Evolutionary conservation across 2,888 invertebrate genomes (phyloP).

Genomic region (Euzophera pinguis): DNA sequence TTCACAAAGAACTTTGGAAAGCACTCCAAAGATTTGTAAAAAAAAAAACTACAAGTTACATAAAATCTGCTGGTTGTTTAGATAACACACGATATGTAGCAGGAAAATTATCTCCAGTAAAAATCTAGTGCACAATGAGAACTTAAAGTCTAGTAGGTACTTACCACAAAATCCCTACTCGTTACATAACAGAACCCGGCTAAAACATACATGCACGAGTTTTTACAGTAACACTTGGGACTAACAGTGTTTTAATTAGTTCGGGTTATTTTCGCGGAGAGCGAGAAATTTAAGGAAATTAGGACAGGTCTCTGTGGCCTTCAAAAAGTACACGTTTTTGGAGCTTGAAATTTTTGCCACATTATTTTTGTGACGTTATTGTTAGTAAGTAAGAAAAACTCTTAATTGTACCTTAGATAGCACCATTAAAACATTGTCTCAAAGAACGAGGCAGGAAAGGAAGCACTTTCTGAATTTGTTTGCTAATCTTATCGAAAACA

Average conservation of each 20-base stretch:
- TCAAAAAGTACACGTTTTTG: conserved; percentile 17
- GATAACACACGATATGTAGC: no score
- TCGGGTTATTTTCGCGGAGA: conserved; percentile 35
- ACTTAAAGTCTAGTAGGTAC: neutral
- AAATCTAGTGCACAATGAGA: neutral
- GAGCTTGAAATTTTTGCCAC: neutral
- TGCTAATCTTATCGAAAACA: no score
- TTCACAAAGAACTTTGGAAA: no score
- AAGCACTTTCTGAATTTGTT: no score
- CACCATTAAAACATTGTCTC: no score
- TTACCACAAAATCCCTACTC: conserved; percentile 11
- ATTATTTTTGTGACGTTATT: no score
- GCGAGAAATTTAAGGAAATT: conserved; percentile 32
- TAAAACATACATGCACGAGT: conserved; percentile 31
- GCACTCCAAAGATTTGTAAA: no score
- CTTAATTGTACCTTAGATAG: no score
- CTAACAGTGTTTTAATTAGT: conserved; percentile 55
- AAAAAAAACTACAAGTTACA: no score
- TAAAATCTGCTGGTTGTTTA: no score
- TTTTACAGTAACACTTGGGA: conserved; percentile 46
- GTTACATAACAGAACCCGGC: conserved; percentile 10
- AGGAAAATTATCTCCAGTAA: neutral
- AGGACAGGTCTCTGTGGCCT: conserved; percentile 20
- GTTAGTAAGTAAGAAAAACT: no score
- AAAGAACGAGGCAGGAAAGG: no score